Percentiles rank a stretch among this genome's conserved stretches.
These are phyloP conservation scores for Diabrotica undecimpunctata DNA, from an alignment of 1,140 invertebrate species.

Conservation along the genomic window DNA sequence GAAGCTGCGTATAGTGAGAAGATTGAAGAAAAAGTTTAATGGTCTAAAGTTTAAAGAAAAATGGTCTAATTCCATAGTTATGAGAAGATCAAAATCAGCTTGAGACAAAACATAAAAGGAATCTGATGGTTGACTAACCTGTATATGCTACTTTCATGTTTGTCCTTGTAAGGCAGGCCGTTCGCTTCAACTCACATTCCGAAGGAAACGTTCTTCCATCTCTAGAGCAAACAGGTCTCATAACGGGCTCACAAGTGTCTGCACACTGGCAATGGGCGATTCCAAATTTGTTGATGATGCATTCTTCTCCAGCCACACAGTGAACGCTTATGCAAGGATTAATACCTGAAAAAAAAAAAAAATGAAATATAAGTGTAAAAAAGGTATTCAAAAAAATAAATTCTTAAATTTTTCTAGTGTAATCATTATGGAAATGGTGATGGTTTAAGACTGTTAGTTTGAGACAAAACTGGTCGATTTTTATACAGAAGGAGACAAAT, in stretches of 20 bases:
- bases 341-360: constrained; percentile 54
- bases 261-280: constrained; percentile 80
- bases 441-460: too few relatives aligned
- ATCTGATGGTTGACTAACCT: constrained; percentile 29
- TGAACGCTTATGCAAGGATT: constrained; percentile 77
- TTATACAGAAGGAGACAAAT: too few relatives aligned
- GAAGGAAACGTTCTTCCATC: constrained; percentile 80
- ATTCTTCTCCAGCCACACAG: constrained; percentile 72
- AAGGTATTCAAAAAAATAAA: too few relatives aligned
- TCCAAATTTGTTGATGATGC: constrained; percentile 79
- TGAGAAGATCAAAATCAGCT: too few relatives aligned
- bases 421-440: too few relatives aligned
- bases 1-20: too few relatives aligned
- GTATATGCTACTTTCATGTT: constrained; percentile 69
- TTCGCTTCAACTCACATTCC: constrained; percentile 68
- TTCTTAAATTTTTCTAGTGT: too few relatives aligned
- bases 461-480: too few relatives aligned
- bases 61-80: too few relatives aligned
- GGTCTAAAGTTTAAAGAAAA: too few relatives aligned
- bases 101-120: too few relatives aligned
- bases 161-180: constrained; percentile 68
- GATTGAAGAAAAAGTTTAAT: too few relatives aligned
- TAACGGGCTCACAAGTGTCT: constrained; percentile 71
- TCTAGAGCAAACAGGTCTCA: constrained; percentile 79
- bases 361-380: background rate